Percentiles rank a stretch among this genome's conserved stretches.
Conservation (phyloP, 2,888 invertebrate genomes). For the Nebria salina region DNA sequence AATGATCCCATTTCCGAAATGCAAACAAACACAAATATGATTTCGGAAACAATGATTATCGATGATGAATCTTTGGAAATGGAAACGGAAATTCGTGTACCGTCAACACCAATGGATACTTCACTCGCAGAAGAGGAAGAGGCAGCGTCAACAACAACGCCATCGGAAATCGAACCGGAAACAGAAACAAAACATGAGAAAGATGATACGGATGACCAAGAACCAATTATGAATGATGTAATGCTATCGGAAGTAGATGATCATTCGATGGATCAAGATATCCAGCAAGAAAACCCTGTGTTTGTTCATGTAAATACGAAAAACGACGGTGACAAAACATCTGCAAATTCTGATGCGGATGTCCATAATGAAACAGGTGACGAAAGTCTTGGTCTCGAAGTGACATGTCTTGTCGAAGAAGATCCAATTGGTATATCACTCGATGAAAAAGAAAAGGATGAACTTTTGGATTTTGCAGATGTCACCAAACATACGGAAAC, state of each 20-base stretch:
- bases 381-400: conserved; percentile 25
- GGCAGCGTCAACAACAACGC: no score
- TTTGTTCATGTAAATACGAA: conserved; percentile 51
- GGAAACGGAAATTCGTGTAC: no score
- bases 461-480: conserved; percentile 22
- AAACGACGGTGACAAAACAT: conserved; percentile 44
- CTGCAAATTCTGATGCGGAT: conserved; percentile 19
- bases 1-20: no score
- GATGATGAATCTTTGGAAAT: no score
- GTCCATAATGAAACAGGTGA: conserved; percentile 32
- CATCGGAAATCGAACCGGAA: neutral
- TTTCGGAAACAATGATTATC: no score
- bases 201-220: neutral
- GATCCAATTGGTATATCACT: conserved; percentile 50
- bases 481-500: conserved; percentile 52
- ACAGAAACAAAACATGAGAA: neutral
- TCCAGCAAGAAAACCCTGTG: conserved; percentile 49
- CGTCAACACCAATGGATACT: no score
- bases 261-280: conserved; percentile 36
- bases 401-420: conserved; percentile 44
- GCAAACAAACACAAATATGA: no score
- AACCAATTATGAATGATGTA: neutral
- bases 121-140: no score
- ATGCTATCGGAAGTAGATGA: conserved; percentile 21
- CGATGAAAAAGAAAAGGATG: conserved; percentile 28